Evolutionary conservation across 2,797 vertebrate species (phyloP), one percentile per base, ranked within the genome.

Genomic region (Peromyscus aztecus): DNA sequence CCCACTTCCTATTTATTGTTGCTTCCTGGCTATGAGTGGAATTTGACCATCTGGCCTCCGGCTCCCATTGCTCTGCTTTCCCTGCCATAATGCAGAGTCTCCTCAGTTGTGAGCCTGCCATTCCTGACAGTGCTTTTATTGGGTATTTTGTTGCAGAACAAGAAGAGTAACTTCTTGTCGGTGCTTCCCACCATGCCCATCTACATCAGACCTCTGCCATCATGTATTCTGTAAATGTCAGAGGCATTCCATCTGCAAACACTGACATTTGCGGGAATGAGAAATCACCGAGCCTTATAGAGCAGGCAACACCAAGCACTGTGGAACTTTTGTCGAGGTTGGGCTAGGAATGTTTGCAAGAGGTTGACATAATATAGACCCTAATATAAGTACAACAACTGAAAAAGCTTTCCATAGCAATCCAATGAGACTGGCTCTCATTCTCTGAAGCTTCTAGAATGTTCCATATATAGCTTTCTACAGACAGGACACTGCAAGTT

Each of bases 231-330:
- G 7, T 31, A 77, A 31, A 86, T 49, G 91, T 84, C 37, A 12
- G 87, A 93, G 76, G 27, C 29, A 59, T 6, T 78, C 43, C 96
- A 86, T 84, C 59, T 73, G 73, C 63, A 83, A 90, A 87, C 8
- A 12, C 73, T 59, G 93, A 61, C 65, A 49, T 80, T 80, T 55
- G 14, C 2, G 34, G 67, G 84, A 87, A 96, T 19, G 27, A 90
- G 81, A 13, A 61, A 67, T 27, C 7, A n/a, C 4, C 37, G 76
- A 63, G 76, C 69, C 3, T 46, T 14, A 17, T 6, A 52, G 31
- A 94, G 52, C 16, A 16, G 52, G 76, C 29, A 52, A 83, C 40
- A 90, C 40, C 16, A 75, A 89, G 29, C 40, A 46, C 19, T 82
- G 21, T 37, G 76, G 55, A 61, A 21, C 19, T 65, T 34, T 63